Evolutionary conservation across 2,888 invertebrate species (phyloP).

Genomic region (Arctia plantaginis): DNA sequence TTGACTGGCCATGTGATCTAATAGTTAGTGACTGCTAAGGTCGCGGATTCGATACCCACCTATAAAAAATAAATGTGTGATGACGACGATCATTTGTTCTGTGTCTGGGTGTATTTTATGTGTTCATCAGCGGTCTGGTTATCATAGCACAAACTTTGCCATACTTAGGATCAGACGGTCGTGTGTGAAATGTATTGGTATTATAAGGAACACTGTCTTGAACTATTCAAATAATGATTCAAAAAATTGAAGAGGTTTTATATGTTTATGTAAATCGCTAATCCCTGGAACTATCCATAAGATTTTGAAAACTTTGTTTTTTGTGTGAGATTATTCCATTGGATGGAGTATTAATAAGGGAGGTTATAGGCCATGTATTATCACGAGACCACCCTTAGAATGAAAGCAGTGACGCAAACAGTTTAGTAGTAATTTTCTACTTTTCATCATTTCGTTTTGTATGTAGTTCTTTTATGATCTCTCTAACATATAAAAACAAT

Average conservation of each 20-base stretch:
- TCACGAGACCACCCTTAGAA: neutral
- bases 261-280: neutral
- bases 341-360: neutral
- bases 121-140: no score
- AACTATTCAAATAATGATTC: neutral
- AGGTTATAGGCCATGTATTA: neutral
- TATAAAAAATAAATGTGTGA: no score
- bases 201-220: neutral
- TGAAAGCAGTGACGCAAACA: neutral
- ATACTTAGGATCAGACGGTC: no score
- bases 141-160: no score
- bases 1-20: no score
- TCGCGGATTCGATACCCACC: no score
- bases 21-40: no score
- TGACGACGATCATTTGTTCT: no score
- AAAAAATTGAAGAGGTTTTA: neutral
- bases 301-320: neutral
- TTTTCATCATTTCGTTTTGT: neutral
- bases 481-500: conserved; percentile 20
- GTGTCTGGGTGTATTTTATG: no score
- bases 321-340: neutral
- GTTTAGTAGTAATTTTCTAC: neutral
- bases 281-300: neutral
- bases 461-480: neutral
- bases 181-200: no score